Conservation (phyloP, 2,888 invertebrate species). For the Arrhopalites spinosus region DNA sequence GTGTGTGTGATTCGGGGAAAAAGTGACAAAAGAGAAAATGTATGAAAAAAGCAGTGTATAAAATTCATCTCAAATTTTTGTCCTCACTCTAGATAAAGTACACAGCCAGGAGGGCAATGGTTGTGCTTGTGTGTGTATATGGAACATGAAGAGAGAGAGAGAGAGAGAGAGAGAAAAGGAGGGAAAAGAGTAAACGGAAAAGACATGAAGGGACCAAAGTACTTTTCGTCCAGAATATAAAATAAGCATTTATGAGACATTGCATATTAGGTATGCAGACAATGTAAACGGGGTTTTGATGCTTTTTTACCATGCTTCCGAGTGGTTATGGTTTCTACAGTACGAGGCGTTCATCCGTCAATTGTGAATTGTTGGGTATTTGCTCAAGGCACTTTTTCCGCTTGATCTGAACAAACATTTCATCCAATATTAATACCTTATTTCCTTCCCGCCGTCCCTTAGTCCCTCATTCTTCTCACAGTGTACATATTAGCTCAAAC, state of each 20-base stretch:
- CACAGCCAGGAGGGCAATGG: background rate
- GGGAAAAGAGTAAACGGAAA: slow-evolving; percentile 22
- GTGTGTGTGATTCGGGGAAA: too few species aligned
- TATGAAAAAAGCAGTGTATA: too few species aligned
- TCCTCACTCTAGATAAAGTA: too few species aligned
- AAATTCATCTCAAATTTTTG: too few species aligned
- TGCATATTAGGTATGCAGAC: slow-evolving; percentile 25
- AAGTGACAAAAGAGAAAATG: too few species aligned
- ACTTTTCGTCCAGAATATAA: slow-evolving; percentile 22
- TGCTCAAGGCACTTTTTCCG: slow-evolving; percentile 49
- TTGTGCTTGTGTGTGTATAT: background rate
- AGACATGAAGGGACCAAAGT: slow-evolving; percentile 20
- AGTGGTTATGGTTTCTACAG: background rate
- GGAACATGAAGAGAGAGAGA: too few species aligned
- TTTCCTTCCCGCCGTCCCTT: slow-evolving; percentile 40
- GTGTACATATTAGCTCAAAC: background rate
- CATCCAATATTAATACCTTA: slow-evolving; percentile 54
- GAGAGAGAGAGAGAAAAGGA: slow-evolving; percentile 7
- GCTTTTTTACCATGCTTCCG: background rate
- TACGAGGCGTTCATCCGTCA: slow-evolving; percentile 53
- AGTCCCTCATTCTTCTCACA: slow-evolving; percentile 9
- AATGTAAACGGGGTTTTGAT: slow-evolving; percentile 23
- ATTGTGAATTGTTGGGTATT: slow-evolving; percentile 49
- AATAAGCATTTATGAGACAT: slow-evolving; percentile 27
- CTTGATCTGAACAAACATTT: slow-evolving; percentile 53